phyloP scores from a whole-genome alignment of 2,888 invertebrate species.

The Empis livida region DNA sequence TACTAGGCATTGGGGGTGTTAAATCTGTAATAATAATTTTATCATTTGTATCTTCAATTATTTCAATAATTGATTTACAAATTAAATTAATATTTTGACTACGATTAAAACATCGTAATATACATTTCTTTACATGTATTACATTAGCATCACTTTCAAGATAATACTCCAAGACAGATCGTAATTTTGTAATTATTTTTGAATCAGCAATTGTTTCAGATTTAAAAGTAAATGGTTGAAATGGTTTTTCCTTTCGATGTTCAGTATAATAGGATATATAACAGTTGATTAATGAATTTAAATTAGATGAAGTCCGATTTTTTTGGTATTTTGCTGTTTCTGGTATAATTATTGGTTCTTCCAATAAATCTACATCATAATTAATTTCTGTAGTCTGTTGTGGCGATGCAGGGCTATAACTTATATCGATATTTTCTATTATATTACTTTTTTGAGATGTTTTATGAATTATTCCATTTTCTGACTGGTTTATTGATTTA shows the following conservation, averaged over 20 bases:
- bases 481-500: too few species aligned
- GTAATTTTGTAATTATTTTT: not conserved
- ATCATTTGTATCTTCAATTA: conserved; percentile 6
- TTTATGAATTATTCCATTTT: too few species aligned
- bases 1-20: conserved; percentile 1
- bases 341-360: not conserved
- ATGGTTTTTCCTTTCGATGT: not conserved
- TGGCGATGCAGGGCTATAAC: too few species aligned
- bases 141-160: not conserved
- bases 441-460: too few species aligned
- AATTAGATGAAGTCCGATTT: not conserved
- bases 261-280: not conserved
- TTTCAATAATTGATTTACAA: conserved; percentile 1
- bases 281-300: not conserved
- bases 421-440: too few species aligned
- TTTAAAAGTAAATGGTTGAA: not conserved
- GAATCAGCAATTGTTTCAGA: not conserved
- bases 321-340: not conserved
- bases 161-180: not conserved
- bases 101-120: not conserved
- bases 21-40: not conserved
- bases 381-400: too few species aligned
- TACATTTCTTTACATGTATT: not conserved
- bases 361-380: too few species aligned
- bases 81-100: not conserved